phyloP scores from a whole-genome alignment of 1,140 invertebrate genomes.

The Lepidurus couesii region DNA sequence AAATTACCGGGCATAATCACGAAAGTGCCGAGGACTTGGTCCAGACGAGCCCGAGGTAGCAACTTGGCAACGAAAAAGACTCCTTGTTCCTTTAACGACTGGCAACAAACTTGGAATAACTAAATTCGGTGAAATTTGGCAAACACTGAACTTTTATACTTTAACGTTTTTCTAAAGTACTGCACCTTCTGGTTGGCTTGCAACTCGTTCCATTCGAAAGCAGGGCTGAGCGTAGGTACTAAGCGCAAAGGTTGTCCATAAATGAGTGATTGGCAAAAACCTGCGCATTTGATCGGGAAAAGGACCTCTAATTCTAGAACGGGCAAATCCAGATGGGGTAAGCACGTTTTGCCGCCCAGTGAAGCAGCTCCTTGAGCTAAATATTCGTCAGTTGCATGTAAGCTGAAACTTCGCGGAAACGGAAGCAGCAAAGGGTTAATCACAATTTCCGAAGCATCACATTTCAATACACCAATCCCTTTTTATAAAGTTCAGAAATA shows the following conservation, averaged over 20 bases:
- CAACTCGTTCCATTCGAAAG: neutral
- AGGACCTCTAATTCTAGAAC: neutral
- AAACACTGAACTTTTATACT: neutral
- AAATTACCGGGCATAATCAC: neutral
- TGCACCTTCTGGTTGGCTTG: neutral
- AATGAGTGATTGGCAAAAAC: neutral
- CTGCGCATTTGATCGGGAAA: neutral
- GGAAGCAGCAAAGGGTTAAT: neutral
- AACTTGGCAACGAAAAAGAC: neutral
- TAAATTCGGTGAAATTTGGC: neutral
- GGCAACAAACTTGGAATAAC: neutral
- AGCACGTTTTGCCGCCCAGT: neutral
- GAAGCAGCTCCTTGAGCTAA: neutral
- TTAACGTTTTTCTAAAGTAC: neutral
- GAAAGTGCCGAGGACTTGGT: neutral
- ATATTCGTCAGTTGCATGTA: neutral
- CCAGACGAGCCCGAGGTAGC: conserved; percentile 5
- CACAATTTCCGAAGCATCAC: neutral
- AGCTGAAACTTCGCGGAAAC: neutral
- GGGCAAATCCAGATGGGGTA: neutral
- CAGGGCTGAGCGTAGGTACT: neutral
- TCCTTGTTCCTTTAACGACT: neutral
- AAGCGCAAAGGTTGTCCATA: neutral
- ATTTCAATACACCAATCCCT: neutral
- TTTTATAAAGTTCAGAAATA: neutral